Evolutionary conservation across 2,113 vertebrate species (phyloP).

Genomic region (Silurus meridionalis): DNA sequence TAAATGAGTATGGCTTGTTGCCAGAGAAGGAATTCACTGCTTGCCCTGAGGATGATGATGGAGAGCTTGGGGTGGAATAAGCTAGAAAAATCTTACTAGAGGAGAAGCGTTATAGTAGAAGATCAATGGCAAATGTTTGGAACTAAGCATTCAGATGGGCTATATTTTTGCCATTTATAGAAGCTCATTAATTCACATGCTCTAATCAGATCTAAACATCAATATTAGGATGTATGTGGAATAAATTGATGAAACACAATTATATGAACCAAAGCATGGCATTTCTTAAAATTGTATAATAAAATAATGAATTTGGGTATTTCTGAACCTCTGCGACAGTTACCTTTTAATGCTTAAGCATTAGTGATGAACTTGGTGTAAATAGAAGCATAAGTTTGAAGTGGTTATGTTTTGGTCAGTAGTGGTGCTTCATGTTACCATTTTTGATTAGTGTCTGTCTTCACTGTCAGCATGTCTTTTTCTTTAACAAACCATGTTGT

Average conservation of each 20-base stretch:
- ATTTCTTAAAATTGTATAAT: background rate
- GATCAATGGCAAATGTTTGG: background rate
- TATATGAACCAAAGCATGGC: background rate
- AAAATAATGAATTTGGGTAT: background rate
- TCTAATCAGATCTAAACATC: background rate
- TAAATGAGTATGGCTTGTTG: constrained; percentile 93
- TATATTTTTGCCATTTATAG: background rate
- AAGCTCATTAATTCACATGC: constrained; percentile 18
- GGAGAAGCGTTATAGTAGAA: background rate
- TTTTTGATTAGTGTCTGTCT: background rate
- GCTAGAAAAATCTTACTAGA: background rate
- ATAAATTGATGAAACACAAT: background rate
- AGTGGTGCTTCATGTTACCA: background rate
- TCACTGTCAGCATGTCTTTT: background rate
- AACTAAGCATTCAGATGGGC: background rate
- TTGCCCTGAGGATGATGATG: constrained; percentile 65
- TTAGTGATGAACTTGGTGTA: background rate
- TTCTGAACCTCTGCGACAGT: background rate
- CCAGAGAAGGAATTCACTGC: constrained; percentile 82
- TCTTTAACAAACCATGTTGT: background rate
- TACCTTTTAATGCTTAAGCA: background rate
- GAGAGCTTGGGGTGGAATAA: constrained; percentile 77
- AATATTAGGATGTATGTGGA: background rate
- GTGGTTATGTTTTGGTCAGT: background rate
- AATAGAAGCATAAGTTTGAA: background rate